phyloP scores from a whole-genome alignment of 92 coral and sea anemone species.

The Epizoanthus rinbou region DNA sequence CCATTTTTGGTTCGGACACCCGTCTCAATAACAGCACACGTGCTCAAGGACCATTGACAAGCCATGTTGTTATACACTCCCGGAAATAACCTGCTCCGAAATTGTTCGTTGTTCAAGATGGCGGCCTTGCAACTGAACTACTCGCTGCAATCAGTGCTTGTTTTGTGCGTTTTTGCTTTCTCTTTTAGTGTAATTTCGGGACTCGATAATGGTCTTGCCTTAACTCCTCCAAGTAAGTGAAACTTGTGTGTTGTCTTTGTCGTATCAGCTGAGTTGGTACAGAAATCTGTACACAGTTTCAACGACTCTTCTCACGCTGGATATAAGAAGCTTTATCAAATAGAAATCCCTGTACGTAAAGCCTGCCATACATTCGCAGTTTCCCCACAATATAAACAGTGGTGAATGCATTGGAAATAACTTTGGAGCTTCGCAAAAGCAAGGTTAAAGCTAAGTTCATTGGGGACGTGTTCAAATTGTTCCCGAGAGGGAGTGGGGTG shows the following conservation, averaged over 20 bases:
- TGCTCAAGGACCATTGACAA: not conserved
- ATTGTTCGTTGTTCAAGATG: not conserved
- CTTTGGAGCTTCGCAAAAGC: too few relatives aligned
- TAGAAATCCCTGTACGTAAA: too few relatives aligned
- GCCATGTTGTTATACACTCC: not conserved
- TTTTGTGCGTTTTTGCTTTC: not conserved
- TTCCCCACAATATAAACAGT: too few relatives aligned
- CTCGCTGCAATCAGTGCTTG: not conserved
- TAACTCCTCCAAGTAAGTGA: constrained; percentile 74
- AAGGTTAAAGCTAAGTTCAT: too few relatives aligned
- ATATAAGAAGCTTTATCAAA: too few relatives aligned
- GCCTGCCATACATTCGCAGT: too few relatives aligned
- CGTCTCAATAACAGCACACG: not conserved
- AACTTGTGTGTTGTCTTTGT: not conserved
- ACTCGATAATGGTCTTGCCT: constrained; percentile 69
- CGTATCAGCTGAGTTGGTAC: too few relatives aligned
- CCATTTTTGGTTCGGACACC: constrained; percentile 3
- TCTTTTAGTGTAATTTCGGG: not conserved
- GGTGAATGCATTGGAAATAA: too few relatives aligned
- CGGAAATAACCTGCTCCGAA: not conserved
- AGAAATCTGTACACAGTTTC: too few relatives aligned
- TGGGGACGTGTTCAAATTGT: too few relatives aligned
- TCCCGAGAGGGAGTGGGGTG: too few relatives aligned
- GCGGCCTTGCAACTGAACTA: not conserved
- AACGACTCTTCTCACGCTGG: too few relatives aligned